Base-by-base conservation (phyloP, 1,140 invertebrate genomes). In the Trichonephila inaurata region DNA sequence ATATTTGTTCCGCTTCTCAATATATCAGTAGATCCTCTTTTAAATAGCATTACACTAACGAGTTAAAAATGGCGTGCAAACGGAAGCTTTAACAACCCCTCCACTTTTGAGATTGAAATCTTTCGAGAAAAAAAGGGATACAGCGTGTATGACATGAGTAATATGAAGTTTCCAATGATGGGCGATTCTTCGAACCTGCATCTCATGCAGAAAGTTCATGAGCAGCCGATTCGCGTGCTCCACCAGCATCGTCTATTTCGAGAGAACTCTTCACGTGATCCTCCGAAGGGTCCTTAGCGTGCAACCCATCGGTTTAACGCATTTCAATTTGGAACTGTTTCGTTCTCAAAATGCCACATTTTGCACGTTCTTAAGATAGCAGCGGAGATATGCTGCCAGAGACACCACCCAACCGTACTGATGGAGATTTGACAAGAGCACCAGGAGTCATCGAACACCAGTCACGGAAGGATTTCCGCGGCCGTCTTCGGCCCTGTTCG, bases 281-380 rank as follows among this genome's bases (percentile, higher is more conserved):
- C n/a, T 24, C 24, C 10, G 66, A 24, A 28, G 4, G 28, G 14
- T 28, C 33, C 51, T 51, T 51, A 51, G 72, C 72, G 72, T 77
- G 72, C 72, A 18, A 28, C 16, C 16, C 14, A 33, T 69, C 66
- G 24, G 72, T 77, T 69, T 77, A 77, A 33, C 72, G 33, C 72
- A 77, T 77, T 77, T 77, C 72, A 77, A 77, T 77, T 77, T 69
- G n/a, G n/a, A 10, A 51, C 66, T 14, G 12, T 66, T n/a, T n/a
- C 14, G n/a, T 33, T 72, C 14, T 19, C 10, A 33, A 77, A 77
- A 77, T 28, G 72, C 72, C 72, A 40, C 72, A 40, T 77, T 77
- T 77, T 33, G 72, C 72, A 40, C 72, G 28, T 40, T 77, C 72
- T 77, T 40, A 77, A 77, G 72, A 77, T 77, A 77, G 72, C 72